phyloP scores from a whole-genome alignment of 2,797 vertebrate genomes.

The Botia kubotai region DNA sequence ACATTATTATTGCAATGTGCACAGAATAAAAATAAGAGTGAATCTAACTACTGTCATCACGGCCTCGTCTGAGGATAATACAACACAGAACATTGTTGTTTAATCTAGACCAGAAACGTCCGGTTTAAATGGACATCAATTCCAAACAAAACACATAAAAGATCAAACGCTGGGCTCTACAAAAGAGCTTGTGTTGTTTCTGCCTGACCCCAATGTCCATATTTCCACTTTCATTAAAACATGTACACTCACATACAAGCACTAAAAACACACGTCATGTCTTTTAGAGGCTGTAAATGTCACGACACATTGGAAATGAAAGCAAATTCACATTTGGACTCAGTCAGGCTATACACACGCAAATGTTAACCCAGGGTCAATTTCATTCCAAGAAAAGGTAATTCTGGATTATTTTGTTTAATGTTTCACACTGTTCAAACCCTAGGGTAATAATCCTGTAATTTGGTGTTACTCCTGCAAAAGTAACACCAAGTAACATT shows the following conservation, averaged over 20 bases:
- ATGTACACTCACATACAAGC: conserved; percentile 14
- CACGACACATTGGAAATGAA: conserved; percentile 13
- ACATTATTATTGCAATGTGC: conserved; percentile 28
- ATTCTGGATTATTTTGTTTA: neutral
- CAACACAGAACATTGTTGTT: conserved; percentile 24
- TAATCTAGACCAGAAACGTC: conserved; percentile 25
- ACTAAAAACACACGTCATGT: neutral
- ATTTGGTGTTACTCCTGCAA: neutral
- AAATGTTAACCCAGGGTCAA: neutral
- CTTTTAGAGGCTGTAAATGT: conserved; percentile 28
- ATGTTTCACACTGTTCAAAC: neutral
- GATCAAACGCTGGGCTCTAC: conserved; percentile 48
- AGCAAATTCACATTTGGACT: conserved; percentile 13
- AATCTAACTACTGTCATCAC: neutral
- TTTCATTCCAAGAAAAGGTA: neutral
- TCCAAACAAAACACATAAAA: conserved; percentile 56
- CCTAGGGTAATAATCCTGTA: neutral
- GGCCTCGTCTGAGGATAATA: neutral
- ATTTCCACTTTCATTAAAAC: conserved; percentile 43
- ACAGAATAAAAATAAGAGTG: conserved; percentile 30
- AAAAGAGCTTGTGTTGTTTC: conserved; percentile 46
- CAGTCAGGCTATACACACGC: neutral
- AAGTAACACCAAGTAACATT: no score
- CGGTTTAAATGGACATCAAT: conserved; percentile 39
- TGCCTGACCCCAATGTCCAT: conserved; percentile 39